Evolutionary conservation across 1,140 invertebrate species (phyloP).

Genomic region (Triops longicaudatus): DNA sequence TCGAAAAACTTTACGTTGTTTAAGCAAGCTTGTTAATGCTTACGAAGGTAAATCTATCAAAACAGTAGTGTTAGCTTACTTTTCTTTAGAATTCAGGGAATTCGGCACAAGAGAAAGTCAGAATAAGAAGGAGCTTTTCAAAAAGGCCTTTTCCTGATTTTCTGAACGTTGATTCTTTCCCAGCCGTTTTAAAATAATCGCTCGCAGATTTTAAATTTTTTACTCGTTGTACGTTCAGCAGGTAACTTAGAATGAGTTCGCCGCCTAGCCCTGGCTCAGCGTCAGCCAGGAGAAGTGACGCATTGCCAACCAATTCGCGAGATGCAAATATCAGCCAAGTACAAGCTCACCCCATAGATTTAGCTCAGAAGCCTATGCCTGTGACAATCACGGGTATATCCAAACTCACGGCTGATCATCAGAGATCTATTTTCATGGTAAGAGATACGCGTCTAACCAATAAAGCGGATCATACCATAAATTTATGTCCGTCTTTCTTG

Average conservation of each 20-base stretch:
- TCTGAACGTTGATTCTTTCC: too few species aligned
- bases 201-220: background rate
- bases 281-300: background rate
- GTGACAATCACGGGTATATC: constrained; percentile 4
- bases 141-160: too few species aligned
- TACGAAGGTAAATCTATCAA: background rate
- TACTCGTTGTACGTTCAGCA: background rate
- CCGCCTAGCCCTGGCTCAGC: background rate
- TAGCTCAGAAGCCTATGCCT: constrained; percentile 18
- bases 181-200: too few species aligned
- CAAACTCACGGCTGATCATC: background rate
- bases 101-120: too few species aligned
- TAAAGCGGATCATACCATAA: background rate
- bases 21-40: background rate
- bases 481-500: background rate
- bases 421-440: constrained; percentile 19
- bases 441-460: background rate
- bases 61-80: too few species aligned
- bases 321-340: background rate
- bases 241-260: background rate
- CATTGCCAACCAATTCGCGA: background rate
- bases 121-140: too few species aligned
- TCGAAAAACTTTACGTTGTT: background rate
- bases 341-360: constrained; percentile 20
- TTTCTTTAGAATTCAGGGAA: too few species aligned